These are phyloP conservation scores for Periophthalmus modestus DNA, from an alignment of 2,113 vertebrate genomes.

Conservation along the genomic window DNA sequence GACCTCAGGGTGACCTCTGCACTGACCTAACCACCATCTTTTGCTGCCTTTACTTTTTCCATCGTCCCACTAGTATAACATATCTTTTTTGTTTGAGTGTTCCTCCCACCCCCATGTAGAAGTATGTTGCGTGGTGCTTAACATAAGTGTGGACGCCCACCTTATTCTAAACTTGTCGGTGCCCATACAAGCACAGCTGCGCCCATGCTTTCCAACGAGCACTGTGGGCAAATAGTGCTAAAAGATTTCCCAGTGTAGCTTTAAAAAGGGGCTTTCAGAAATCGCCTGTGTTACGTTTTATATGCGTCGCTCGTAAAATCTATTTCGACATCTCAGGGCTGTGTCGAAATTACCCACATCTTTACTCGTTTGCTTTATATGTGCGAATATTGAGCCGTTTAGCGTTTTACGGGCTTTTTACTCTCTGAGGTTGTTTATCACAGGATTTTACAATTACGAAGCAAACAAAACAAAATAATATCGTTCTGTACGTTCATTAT, in stretches of 20 bases:
- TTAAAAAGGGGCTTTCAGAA: slow-evolving; percentile 64
- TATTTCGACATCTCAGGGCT: slow-evolving; percentile 71
- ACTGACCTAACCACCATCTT: neutral
- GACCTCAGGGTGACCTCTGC: neutral
- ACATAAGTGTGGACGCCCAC: slow-evolving; percentile 55
- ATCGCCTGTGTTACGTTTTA: slow-evolving; percentile 64
- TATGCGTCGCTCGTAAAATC: slow-evolving; percentile 65
- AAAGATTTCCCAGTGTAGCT: slow-evolving; percentile 62
- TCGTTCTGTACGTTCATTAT: slow-evolving; percentile 45
- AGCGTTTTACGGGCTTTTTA: slow-evolving; percentile 53
- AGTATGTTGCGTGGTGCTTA: slow-evolving; percentile 36
- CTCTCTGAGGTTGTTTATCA: slow-evolving; percentile 57
- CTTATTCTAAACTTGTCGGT: slow-evolving; percentile 59
- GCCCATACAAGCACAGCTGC: slow-evolving; percentile 68
- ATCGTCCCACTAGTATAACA: neutral
- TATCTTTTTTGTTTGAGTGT: slow-evolving; percentile 27
- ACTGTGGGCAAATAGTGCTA: slow-evolving; percentile 66
- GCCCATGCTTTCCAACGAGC: slow-evolving; percentile 48
- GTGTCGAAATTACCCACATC: slow-evolving; percentile 58
- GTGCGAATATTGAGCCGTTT: slow-evolving; percentile 67
- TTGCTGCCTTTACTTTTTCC: neutral
- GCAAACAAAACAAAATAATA: slow-evolving; percentile 36
- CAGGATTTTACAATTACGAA: slow-evolving; percentile 27
- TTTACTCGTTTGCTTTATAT: slow-evolving; percentile 75
- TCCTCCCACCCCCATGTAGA: slow-evolving; percentile 39